Percentiles rank a stretch among this genome's conserved stretches.
These are phyloP conservation scores for Eudemis profundana DNA, from an alignment of 2,888 invertebrate genomes.

Conservation along the genomic window DNA sequence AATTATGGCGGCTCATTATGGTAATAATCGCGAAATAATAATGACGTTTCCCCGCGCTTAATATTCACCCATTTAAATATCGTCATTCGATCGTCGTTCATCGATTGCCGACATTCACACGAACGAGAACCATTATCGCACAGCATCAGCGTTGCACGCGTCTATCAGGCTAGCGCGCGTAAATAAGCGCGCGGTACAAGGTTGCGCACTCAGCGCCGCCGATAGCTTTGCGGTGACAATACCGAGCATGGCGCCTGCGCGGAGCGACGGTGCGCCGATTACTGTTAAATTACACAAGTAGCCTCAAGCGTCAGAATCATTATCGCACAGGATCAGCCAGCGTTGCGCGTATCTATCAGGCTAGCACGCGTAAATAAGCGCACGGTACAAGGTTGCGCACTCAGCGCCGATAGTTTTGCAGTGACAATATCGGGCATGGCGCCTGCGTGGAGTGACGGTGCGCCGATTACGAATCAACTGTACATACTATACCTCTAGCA, in stretches of 20 bases:
- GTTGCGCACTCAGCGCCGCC: slow-evolving; percentile 64
- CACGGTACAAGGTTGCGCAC: slow-evolving; percentile 67
- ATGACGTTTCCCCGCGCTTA: too few relatives aligned
- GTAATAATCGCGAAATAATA: too few relatives aligned
- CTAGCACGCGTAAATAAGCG: slow-evolving; percentile 45
- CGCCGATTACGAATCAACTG: background rate
- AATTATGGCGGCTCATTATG: too few relatives aligned
- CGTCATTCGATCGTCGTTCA: background rate
- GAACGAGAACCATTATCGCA: background rate
- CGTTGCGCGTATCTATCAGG: slow-evolving; percentile 38
- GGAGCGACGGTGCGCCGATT: slow-evolving; percentile 11
- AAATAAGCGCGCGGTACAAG: slow-evolving; percentile 56
- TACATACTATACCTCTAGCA: too few relatives aligned
- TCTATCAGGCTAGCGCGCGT: slow-evolving; percentile 40
- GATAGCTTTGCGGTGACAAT: slow-evolving; percentile 63
- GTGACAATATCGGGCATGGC: slow-evolving; percentile 58
- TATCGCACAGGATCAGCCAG: too few relatives aligned
- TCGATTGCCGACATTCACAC: too few relatives aligned
- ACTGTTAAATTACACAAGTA: background rate
- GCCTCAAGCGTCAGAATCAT: too few relatives aligned
- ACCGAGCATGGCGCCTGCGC: slow-evolving; percentile 45
- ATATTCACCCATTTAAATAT: background rate
- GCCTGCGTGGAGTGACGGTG: slow-evolving; percentile 11
- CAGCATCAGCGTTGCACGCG: background rate
- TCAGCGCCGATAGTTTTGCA: slow-evolving; percentile 59